Base-by-base conservation (phyloP, 1,140 invertebrate species). In the Parasteatoda tepidariorum region DNA sequence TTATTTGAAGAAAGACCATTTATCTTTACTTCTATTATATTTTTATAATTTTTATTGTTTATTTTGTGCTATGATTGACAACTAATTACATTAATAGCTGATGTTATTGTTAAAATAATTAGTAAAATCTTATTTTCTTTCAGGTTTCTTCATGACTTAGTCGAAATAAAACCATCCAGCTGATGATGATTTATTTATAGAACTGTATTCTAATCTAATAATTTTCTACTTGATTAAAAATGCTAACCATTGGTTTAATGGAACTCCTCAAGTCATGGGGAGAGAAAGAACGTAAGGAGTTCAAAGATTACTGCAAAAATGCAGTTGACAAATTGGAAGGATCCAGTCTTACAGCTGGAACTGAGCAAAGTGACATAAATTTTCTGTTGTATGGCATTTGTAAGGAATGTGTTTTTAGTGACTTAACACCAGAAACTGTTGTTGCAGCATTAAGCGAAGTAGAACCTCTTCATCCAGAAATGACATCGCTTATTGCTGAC, bases 221-320 rank as follows among this genome's bases (percentile, higher is more conserved):
- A n/a, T n/a, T n/a, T n/a, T n/a, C n/a, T n/a, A n/a, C n/a, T n/a
- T n/a, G n/a, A n/a, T 4, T 48, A 48, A 48, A 66, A 66, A 75
- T 75, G 73, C 22, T 33, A 38, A 41, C 70, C 18, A 41, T 11
- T 15, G 34, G 38, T n/a, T 48, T 68, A 15, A 13, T 61, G 3
- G 78, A 82, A 18, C 15, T 71, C 6, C 68, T 82, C 67, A 82
- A 82, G 34, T 18, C 34, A 38, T 82, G 78, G 78, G 78, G 78
- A 34, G 78, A 82, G 6, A 48, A 70, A 41, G 78, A 82, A 22
- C 13, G 67, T 6, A 9, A 6, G 18, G 67, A 82, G 33, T 82
- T 82, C 31, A 3, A 61, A 15, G 66, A 31, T 48, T 38, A 22
- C 24, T 82, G 78, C 33, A 64, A 82, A 33, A 30, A 30, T 59